Conservation (phyloP, 2,797 vertebrate species). For the Rachycentron canadum region DNA sequence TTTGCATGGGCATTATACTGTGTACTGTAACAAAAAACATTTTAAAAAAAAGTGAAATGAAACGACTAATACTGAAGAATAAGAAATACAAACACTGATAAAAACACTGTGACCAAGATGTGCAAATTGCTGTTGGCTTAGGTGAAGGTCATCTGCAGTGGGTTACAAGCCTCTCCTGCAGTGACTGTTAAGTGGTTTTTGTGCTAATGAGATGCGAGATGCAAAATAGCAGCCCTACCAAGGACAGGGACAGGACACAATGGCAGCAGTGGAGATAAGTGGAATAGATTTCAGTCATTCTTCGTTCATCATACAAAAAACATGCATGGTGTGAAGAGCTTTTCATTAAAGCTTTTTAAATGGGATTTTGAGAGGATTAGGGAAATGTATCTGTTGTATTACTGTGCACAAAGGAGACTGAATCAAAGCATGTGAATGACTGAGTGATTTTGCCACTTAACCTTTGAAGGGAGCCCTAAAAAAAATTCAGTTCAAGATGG, state of each 20-base stretch:
- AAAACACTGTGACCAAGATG: slow-evolving; percentile 20
- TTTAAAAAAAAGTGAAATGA: background rate
- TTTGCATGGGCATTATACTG: background rate
- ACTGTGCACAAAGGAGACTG: background rate
- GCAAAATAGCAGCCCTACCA: slow-evolving; percentile 61
- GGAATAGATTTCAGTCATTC: slow-evolving; percentile 32
- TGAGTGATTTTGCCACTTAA: background rate
- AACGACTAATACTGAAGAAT: background rate
- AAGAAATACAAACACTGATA: background rate
- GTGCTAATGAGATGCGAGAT: slow-evolving; percentile 76
- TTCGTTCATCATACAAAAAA: background rate
- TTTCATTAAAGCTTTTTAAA: slow-evolving; percentile 25
- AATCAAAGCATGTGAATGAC: slow-evolving; percentile 23
- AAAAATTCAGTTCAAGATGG: background rate
- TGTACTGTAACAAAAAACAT: background rate
- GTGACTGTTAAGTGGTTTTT: slow-evolving; percentile 50
- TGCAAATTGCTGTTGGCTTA: slow-evolving; percentile 35
- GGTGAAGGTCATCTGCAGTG: slow-evolving; percentile 58
- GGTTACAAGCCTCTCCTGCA: slow-evolving; percentile 49
- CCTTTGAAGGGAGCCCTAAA: background rate
- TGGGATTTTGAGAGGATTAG: slow-evolving; percentile 10
- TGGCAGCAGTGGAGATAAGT: slow-evolving; percentile 32
- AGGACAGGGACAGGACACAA: slow-evolving; percentile 63
- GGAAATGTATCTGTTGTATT: slow-evolving; percentile 12
- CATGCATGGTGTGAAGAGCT: background rate